Evolutionary conservation across 2,888 invertebrate genomes (phyloP).

Genomic region (Anthrax anthrax): DNA sequence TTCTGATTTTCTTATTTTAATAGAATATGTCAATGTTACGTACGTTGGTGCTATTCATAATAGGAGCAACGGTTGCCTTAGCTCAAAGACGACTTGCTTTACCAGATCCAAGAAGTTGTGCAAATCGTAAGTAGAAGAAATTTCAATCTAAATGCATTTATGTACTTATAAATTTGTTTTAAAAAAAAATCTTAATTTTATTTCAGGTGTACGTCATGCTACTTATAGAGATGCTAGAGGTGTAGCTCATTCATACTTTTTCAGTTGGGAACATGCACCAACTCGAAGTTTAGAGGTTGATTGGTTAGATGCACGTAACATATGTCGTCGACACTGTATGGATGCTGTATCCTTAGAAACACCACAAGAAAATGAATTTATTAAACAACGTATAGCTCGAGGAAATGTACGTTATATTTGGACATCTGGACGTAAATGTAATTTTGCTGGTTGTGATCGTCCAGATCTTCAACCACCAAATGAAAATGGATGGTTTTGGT

Average conservation of each 20-base stretch:
- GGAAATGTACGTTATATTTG: conserved; percentile 72
- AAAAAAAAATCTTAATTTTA: conserved; percentile 4
- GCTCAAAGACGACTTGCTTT: conserved; percentile 75
- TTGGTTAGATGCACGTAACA: conserved; percentile 82
- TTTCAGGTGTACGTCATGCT: conserved; percentile 69
- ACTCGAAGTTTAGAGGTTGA: conserved; percentile 73
- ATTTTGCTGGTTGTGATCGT: conserved; percentile 79
- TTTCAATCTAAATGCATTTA: neutral
- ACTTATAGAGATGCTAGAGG: conserved; percentile 78
- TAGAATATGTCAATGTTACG: conserved; percentile 21
- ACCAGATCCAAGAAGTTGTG: conserved; percentile 79
- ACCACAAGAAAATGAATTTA: conserved; percentile 78
- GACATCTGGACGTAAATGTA: conserved; percentile 85
- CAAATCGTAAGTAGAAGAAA: conserved; percentile 54
- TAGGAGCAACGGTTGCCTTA: conserved; percentile 49
- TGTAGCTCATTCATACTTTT: conserved; percentile 83
- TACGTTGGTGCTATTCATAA: conserved; percentile 43
- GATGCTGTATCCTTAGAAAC: conserved; percentile 84
- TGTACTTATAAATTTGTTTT: conserved; percentile 1
- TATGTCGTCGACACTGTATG: conserved; percentile 86
- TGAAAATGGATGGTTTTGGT: conserved; percentile 88
- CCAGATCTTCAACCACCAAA: conserved; percentile 71
- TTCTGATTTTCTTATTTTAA: neutral
- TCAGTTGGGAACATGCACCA: conserved; percentile 80
- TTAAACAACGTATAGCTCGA: conserved; percentile 71